Conservation (phyloP, 2,888 invertebrate species). For the Trachelus troglodyta region DNA sequence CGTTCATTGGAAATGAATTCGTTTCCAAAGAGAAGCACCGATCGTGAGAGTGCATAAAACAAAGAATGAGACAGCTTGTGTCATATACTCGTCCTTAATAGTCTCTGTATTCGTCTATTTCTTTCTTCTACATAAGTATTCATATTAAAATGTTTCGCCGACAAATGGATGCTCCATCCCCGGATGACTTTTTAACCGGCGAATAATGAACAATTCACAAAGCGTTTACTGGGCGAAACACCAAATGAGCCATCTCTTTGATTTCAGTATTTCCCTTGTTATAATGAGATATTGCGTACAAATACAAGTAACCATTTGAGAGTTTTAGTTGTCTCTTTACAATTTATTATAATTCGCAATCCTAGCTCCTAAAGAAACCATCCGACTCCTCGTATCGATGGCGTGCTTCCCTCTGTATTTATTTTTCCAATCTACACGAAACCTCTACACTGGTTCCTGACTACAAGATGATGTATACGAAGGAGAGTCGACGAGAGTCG, state of each 20-base stretch:
- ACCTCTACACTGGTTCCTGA: not conserved
- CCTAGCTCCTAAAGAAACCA: not conserved
- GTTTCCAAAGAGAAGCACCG: not conserved
- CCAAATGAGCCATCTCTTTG: conserved; percentile 48
- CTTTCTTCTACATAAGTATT: conserved; percentile 46
- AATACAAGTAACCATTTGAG: conserved; percentile 49
- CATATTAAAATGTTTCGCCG: conserved; percentile 38
- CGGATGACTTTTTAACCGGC: conserved; percentile 15
- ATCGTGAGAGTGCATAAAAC: not conserved
- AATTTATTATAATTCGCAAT: not conserved
- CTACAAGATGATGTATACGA: too few relatives aligned
- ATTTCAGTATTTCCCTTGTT: conserved; percentile 59
- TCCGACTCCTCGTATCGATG: not conserved
- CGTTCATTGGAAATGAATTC: not conserved
- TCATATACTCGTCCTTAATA: too few relatives aligned
- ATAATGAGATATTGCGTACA: conserved; percentile 54
- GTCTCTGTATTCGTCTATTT: too few relatives aligned
- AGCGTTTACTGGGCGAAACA: conserved; percentile 40
- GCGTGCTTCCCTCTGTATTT: not conserved
- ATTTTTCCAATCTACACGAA: not conserved
- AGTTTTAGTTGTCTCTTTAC: not conserved
- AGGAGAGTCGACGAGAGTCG: too few relatives aligned
- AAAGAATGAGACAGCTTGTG: too few relatives aligned
- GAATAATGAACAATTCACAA: conserved; percentile 21
- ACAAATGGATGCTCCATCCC: conserved; percentile 37